These are phyloP conservation scores for Rhombomys opimus DNA, from an alignment of 2,113 vertebrate genomes.

Conservation along the genomic window DNA sequence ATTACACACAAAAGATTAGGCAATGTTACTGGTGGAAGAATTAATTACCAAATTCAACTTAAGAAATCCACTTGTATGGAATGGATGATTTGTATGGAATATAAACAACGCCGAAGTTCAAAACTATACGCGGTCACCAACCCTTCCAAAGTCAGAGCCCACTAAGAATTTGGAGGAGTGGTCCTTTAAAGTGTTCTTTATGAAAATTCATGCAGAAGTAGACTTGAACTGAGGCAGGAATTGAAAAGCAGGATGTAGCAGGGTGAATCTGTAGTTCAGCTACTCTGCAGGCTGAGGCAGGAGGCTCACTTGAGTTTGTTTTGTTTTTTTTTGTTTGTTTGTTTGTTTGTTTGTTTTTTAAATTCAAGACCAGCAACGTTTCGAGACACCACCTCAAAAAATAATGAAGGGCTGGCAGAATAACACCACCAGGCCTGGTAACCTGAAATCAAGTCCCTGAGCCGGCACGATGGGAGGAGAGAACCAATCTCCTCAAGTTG, in stretches of 20 bases:
- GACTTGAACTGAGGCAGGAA: constrained; percentile 24
- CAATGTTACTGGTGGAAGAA: constrained; percentile 37
- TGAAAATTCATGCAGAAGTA: constrained; percentile 42
- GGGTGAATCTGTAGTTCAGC: background rate
- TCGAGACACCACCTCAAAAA: background rate
- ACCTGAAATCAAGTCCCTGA: background rate
- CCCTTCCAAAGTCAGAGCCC: background rate
- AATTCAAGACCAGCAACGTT: background rate
- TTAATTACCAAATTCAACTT: constrained; percentile 26
- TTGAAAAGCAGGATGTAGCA: background rate
- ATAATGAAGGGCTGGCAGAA: background rate
- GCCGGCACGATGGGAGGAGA: background rate
- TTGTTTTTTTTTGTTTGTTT: no score
- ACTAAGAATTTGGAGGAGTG: background rate
- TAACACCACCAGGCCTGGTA: background rate
- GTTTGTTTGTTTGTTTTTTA: no score
- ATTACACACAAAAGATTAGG: background rate
- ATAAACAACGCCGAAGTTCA: constrained; percentile 45
- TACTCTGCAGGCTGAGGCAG: background rate
- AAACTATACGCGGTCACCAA: constrained; percentile 28
- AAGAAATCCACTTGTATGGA: constrained; percentile 5
- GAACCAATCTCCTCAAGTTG: background rate
- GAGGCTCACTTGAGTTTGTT: background rate
- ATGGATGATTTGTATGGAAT: background rate
- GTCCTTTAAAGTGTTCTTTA: background rate